Base-by-base conservation (phyloP, 2,797 vertebrate genomes). In the Okamejei kenojei region DNA sequence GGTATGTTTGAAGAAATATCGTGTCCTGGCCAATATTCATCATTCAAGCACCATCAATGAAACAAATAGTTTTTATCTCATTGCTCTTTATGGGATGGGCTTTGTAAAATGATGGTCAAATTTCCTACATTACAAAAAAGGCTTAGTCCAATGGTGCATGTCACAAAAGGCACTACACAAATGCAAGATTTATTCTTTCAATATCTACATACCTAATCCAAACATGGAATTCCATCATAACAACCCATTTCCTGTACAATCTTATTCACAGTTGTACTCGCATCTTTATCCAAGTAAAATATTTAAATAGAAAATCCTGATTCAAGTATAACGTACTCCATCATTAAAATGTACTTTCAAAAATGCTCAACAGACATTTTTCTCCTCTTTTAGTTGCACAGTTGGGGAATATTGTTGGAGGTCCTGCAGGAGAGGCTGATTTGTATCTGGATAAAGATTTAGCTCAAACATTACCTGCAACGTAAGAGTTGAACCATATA, bases 271-370 rank as follows among this genome's bases (percentile, higher is more conserved):
- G 21, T 76, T 74, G 90, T 74, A 58, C 65, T 92, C 6, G 54
- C 74, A 15, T 58, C 26, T 26, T 73, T 23, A 90, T 92, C 90
- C 90, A 76, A 92, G 90, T 71, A 92, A 45, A 92, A 92, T 54
- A 92, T 92, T 92, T 54, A 92, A 76, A 76, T 76, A 76, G 15
- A 76, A 92, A 76, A 45, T 73, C 38, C 35, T 74, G 68, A 92
- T 92, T 92, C 68, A 92, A 92, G 38, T 58, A 54, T 15, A 73
- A 76, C 11, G 17, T 58, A 45, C n/a, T 58, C 84, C 61, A 88
- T 63, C 61, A 21, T 68, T 68, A 88, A 88, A 88, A 88, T 68
- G n/a, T 68, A 32, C 7, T 35, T 68, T 23, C 19, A 35, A 88
- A 88, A 88, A 68, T 88, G 63, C 17, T 35, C 19, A 35, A 68